Evolutionary conservation across 2,797 vertebrate genomes (phyloP), one percentile per base, ranked within the genome.

Genomic region (Otolemur crassicaudatus): DNA sequence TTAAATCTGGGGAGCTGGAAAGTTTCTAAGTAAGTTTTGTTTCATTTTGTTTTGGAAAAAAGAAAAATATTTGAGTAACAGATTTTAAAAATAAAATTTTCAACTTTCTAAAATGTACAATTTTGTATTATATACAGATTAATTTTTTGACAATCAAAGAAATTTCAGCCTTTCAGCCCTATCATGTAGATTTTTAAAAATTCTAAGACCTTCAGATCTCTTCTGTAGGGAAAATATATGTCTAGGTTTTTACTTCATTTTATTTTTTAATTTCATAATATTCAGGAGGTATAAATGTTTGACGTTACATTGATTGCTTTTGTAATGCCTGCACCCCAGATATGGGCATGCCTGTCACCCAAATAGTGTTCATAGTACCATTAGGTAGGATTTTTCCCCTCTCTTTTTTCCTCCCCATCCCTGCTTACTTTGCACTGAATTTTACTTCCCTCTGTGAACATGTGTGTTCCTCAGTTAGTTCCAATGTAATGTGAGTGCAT

Each of bases 81-180:
- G 61, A 73, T 91, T 75, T 29, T 43, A 94, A 70, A 94, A 61
- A 92, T 81, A 91, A 40, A 14, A 43, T 53, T 94, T 75, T 23
- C 3, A 65, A 83, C 23, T 60, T 84, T 83, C 31, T 60, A n/a
- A 92, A 87, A 94, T 90, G 19, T 75, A 40, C 1, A 83, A 29
- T 87, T 43, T 95, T 31, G 29, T 87, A 70, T 80, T 31, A 67
- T 31, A 31, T 58, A 22, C 31, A 34, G 72, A 25, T 53, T 22
- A 76, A 91, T 85, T 69, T 85, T 58, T 53, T 63, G 7, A 69
- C 31, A 83, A 37, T 73, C 22, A 86, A 2, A 86, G 90, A 94
- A 73, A 12, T 63, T 53, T 53, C 49, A 56, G 67, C 34, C 23
- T 80, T 72, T 85, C 40, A 72, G 5, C 7, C 37, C 73, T 72